phyloP scores from a whole-genome alignment of 1,140 invertebrate species.

The Tetramorium alpestre region DNA sequence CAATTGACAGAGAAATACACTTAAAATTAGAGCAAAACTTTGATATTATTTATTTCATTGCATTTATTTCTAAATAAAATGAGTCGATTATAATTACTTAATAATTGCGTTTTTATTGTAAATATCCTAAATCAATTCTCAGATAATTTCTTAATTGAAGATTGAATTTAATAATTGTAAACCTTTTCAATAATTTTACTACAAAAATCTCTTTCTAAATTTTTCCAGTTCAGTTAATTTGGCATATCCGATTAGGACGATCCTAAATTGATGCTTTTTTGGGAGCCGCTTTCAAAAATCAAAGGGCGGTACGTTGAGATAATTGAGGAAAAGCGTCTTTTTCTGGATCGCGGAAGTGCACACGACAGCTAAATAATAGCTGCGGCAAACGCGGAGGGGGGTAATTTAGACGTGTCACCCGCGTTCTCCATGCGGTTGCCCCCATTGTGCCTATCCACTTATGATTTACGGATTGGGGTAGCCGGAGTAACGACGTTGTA shows the following conservation, averaged over 20 bases:
- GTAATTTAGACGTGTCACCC: constrained; percentile 39
- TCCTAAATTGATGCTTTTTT: background rate
- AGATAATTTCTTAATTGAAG: background rate
- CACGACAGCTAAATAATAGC: background rate
- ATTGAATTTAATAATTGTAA: background rate
- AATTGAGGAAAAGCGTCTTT: constrained; percentile 30
- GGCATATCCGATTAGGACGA: background rate
- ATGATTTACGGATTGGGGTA: constrained; percentile 50
- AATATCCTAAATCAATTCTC: background rate
- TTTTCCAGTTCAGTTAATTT: background rate
- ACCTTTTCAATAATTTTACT: background rate
- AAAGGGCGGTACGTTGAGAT: background rate
- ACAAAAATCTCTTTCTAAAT: background rate
- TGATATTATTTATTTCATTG: background rate
- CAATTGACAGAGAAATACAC: background rate
- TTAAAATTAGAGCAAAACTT: background rate
- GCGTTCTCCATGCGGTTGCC: constrained; percentile 14
- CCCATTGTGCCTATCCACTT: constrained; percentile 37
- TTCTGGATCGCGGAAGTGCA: constrained; percentile 32
- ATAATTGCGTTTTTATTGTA: background rate
- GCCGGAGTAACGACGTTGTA: constrained; percentile 33
- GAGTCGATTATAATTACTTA: background rate
- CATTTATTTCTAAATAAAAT: background rate
- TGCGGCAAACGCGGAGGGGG: background rate
- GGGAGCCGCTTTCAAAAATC: background rate